Evolutionary conservation across 2,888 invertebrate species (phyloP).

Genomic region (Agrochola circellaris): DNA sequence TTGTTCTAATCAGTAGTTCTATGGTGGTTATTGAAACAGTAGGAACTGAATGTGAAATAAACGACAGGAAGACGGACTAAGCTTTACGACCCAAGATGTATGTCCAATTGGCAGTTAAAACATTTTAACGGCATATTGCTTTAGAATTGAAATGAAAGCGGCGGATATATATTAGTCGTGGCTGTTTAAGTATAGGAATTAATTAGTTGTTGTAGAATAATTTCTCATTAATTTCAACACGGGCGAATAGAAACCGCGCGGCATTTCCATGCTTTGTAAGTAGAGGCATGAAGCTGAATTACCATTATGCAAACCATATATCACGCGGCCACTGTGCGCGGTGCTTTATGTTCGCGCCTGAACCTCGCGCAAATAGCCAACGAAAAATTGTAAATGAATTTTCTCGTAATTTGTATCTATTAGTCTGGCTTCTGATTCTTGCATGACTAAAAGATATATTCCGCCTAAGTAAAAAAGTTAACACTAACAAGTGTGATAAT

Average conservation of each 20-base stretch:
- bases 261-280: slow-evolving; percentile 81
- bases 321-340: slow-evolving; percentile 47
- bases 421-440: slow-evolving; percentile 9
- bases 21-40: slow-evolving; percentile 73
- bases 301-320: slow-evolving; percentile 71
- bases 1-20: slow-evolving; percentile 57
- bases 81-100: slow-evolving; percentile 84
- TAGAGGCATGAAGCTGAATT: slow-evolving; percentile 74
- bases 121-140: slow-evolving; percentile 84
- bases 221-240: slow-evolving; percentile 85
- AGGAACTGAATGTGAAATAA: slow-evolving; percentile 78
- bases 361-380: slow-evolving; percentile 13
- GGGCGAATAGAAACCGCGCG: slow-evolving; percentile 72
- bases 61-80: slow-evolving; percentile 80
- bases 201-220: slow-evolving; percentile 82
- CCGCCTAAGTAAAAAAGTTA: background rate
- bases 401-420: slow-evolving; percentile 14
- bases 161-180: slow-evolving; percentile 77
- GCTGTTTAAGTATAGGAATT: slow-evolving; percentile 75
- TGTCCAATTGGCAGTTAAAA: slow-evolving; percentile 83
- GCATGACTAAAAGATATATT: slow-evolving; percentile 3
- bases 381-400: slow-evolving; percentile 5
- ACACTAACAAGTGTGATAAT: background rate
- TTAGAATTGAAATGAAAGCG: slow-evolving; percentile 81
- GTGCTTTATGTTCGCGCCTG: slow-evolving; percentile 39